These are phyloP conservation scores for Percopsis transmontana DNA, from an alignment of 2,113 vertebrate species.

Conservation along the genomic window DNA sequence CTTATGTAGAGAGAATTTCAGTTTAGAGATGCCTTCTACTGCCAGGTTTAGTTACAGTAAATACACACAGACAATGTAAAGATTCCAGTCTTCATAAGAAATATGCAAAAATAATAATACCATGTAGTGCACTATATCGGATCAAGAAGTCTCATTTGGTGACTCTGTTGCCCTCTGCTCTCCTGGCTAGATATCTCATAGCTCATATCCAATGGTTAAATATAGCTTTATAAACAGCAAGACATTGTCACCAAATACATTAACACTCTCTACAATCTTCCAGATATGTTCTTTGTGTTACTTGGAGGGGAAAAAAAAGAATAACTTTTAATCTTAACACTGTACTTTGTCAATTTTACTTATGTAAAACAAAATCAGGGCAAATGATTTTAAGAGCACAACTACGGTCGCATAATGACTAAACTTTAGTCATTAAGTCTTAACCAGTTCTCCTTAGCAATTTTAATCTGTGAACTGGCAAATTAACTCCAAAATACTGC, in stretches of 20 bases:
- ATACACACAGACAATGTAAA: conserved; percentile 13
- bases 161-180: background rate
- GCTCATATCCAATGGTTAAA: conserved; percentile 20
- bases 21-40: conserved; percentile 23
- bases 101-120: conserved; percentile 31
- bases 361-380: conserved; percentile 34
- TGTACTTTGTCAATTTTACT: conserved; percentile 19
- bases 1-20: conserved; percentile 28
- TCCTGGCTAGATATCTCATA: background rate
- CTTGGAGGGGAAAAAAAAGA: conserved; percentile 17
- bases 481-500: conserved; percentile 10
- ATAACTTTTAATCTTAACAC: conserved; percentile 5
- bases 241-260: background rate
- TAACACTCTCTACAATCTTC: conserved; percentile 10
- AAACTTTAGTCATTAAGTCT: conserved; percentile 3
- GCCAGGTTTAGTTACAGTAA: conserved; percentile 31
- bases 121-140: conserved; percentile 21
- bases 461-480: background rate
- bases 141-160: background rate
- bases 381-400: conserved; percentile 20
- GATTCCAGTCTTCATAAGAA: conserved; percentile 66
- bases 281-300: conserved; percentile 53
- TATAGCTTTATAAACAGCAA: conserved; percentile 11
- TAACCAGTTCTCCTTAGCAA: background rate
- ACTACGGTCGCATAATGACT: conserved; percentile 13